A percentile compares a stretch with the other conserved stretches of the same genome.
Conservation (phyloP, 2,888 invertebrate genomes). For the Drosophila paranaensis region DNA sequence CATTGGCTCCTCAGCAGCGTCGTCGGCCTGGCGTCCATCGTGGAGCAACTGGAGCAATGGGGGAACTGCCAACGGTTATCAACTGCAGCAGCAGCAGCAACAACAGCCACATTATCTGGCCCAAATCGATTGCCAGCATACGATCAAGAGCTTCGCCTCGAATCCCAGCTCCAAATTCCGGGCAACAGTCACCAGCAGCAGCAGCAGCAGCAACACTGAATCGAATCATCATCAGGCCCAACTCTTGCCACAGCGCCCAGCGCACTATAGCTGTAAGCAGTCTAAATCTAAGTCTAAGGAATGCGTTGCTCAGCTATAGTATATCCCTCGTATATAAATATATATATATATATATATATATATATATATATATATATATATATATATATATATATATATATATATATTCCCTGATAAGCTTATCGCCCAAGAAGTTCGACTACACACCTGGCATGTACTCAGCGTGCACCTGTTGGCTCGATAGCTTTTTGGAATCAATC, state of each 20-base stretch:
- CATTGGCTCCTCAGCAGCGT: neutral
- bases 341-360: no score
- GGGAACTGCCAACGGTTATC: conserved; percentile 14
- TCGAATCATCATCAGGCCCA: conserved; percentile 7
- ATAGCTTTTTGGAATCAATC: neutral
- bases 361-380: no score
- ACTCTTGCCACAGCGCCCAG: conserved; percentile 17
- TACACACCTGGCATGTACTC: conserved; percentile 1
- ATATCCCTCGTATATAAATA: neutral
- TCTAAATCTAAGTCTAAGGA: neutral
- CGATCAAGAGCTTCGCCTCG: conserved; percentile 45
- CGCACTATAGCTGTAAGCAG: conserved; percentile 5
- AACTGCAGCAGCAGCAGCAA: conserved; percentile 36
- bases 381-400: no score
- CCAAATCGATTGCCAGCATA: conserved; percentile 70
- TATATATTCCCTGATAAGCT: neutral
- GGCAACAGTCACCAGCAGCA: conserved; percentile 13
- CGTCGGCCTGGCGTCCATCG: conserved; percentile 19
- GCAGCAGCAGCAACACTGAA: conserved; percentile 1
- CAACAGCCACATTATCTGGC: conserved; percentile 60
- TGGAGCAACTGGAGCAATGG: conserved; percentile 23
- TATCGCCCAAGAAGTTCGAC: neutral
- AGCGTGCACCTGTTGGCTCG: neutral
- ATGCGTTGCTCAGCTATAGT: neutral
- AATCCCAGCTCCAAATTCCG: conserved; percentile 32